A percentile compares a stretch with the other conserved stretches of the same genome.
These are phyloP conservation scores for Tetraodon nigroviridis DNA, from an alignment of 2,113 vertebrate species.

Conservation along the genomic window DNA sequence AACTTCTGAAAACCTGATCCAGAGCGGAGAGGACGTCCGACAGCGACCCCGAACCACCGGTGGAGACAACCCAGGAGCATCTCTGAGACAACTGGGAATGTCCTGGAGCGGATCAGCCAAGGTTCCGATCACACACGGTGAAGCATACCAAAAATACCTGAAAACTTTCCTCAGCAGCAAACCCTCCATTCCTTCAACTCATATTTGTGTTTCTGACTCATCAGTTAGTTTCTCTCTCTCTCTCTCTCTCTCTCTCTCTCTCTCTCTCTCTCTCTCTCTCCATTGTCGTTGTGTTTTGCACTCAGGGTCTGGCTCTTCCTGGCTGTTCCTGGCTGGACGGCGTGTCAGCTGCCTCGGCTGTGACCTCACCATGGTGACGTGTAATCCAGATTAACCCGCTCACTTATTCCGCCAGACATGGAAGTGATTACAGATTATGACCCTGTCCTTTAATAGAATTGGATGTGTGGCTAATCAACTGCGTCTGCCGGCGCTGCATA, in stretches of 20 bases:
- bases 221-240: background rate
- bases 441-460: conserved; percentile 61
- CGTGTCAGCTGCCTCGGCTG: conserved; percentile 32
- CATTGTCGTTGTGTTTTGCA: conserved; percentile 9
- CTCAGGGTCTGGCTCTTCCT: conserved; percentile 5
- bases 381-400: conserved; percentile 71
- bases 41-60: no score
- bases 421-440: conserved; percentile 71
- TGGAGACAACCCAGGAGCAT: no score
- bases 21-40: no score
- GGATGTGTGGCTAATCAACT: conserved; percentile 55
- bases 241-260: background rate
- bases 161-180: no score
- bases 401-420: conserved; percentile 60
- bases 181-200: background rate
- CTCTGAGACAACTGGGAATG: no score
- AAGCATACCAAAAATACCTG: background rate
- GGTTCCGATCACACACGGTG: background rate
- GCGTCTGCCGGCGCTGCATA: conserved; percentile 22
- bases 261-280: background rate
- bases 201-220: conserved; percentile 2
- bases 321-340: conserved; percentile 22
- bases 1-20: no score
- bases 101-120: no score
- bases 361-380: conserved; percentile 60